Base-by-base conservation (phyloP, 2,888 invertebrate species). In the Rutpela maculata region DNA sequence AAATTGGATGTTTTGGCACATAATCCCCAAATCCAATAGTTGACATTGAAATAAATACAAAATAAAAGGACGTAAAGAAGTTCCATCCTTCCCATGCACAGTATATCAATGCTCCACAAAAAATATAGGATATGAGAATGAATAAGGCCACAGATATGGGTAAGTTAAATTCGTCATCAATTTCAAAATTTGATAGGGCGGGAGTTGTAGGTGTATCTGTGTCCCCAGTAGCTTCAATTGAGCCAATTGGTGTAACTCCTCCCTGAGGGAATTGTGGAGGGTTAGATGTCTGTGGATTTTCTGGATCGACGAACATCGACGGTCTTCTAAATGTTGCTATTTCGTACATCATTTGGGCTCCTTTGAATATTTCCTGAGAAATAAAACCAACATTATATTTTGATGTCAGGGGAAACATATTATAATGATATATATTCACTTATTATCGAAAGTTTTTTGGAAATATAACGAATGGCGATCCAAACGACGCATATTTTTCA, bases 1-100 rank as follows among this genome's bases (percentile, higher is more conserved):
- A 94, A 82, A 94, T 92, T 0, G 98, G 97, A 74, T 88, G 79
- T 88, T 95, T 92, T 0, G 98, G 98, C 0, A 98, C 96, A 79
- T 95, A 92, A 90, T 98, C 98, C 2, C 98, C 98, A 84, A 98
- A 96, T n/a, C 99, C 99, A 76, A 99, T 98, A 0, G 99, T 99
- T 0, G 97, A 97, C 94, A 98, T 96, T 0, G 98, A 98, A 84
- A 99, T 96, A 88, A 99, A 99, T 5, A 99, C 97, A 88, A 99
- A 99, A 89, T 99, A 99, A 88, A 99, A 97, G 0, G 98, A 95
- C 77, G 97, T 96, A 85, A 98, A 95, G 89, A 97, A 96, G n/a
- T 92, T 92, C 99, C 99, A 99, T 0, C 92, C 91, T 89, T 96
- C 96, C 92, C 94, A 94, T 17, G 93, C 87, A 50, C 93, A 93